A percentile compares a stretch with the other conserved stretches of the same genome.
These are phyloP conservation scores for Nematolebias whitei DNA, from an alignment of 2,113 vertebrate species.

Conservation along the genomic window DNA sequence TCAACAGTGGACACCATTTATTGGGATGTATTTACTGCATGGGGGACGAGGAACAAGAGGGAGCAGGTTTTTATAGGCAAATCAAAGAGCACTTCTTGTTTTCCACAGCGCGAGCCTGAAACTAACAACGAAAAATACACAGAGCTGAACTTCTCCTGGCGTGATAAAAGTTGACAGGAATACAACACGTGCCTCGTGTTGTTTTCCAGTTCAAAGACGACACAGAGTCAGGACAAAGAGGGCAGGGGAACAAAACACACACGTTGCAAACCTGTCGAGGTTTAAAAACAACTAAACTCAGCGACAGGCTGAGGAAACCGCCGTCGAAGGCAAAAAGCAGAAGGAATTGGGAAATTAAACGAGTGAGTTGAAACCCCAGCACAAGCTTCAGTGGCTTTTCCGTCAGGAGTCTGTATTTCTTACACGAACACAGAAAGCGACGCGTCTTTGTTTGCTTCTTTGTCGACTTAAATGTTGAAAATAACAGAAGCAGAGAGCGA, in stretches of 20 bases:
- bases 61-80: slow-evolving; percentile 15
- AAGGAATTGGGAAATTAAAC: background rate
- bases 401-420: slow-evolving; percentile 19
- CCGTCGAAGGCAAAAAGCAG: background rate
- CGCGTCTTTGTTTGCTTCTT: slow-evolving; percentile 16
- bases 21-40: slow-evolving; percentile 16
- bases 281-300: background rate
- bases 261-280: background rate
- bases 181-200: slow-evolving; percentile 15
- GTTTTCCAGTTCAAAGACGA: background rate
- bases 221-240: background rate
- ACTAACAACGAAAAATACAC: background rate
- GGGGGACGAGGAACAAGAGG: slow-evolving; percentile 8
- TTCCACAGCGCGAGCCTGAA: slow-evolving; percentile 32
- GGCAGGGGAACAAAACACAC: background rate
- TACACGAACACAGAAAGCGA: background rate
- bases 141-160: slow-evolving; percentile 2
- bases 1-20: slow-evolving; percentile 2
- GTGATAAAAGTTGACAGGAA: slow-evolving; percentile 32
- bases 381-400: slow-evolving; percentile 11
- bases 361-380: background rate
- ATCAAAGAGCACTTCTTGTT: slow-evolving; percentile 18
- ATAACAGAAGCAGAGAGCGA: background rate
- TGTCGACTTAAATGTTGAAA: slow-evolving; percentile 45
- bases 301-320: background rate